Conservation (phyloP, 2,797 vertebrate genomes). For the Australoheros facetus region DNA sequence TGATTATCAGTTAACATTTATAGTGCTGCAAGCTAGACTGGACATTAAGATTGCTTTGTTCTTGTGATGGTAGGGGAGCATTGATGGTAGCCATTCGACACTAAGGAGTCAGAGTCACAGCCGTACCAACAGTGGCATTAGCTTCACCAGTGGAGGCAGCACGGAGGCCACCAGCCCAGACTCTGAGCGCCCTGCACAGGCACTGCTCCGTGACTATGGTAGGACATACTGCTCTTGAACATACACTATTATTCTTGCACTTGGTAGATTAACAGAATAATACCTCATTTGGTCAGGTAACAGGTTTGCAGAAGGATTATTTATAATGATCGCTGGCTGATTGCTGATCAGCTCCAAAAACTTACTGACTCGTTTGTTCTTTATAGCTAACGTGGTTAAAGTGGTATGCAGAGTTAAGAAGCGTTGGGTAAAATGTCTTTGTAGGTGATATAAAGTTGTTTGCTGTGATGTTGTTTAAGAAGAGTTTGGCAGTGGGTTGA, state of each 20-base stretch:
- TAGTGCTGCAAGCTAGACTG: not conserved
- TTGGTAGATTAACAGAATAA: conserved; percentile 2
- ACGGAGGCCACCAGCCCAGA: conserved; percentile 91
- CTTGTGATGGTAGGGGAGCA: conserved; percentile 64
- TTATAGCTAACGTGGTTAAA: conserved; percentile 78
- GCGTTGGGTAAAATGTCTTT: conserved; percentile 78
- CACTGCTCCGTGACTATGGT: conserved; percentile 94
- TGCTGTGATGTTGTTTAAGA: conserved; percentile 62
- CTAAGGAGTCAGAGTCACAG: conserved; percentile 87
- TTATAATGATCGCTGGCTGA: not conserved
- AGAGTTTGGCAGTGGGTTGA: not conserved
- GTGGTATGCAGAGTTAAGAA: conserved; percentile 77
- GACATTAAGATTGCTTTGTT: conserved; percentile 11
- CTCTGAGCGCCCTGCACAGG: conserved; percentile 90
- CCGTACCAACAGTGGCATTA: conserved; percentile 93
- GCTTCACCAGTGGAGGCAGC: conserved; percentile 90
- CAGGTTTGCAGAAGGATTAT: not conserved
- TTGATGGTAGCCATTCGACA: conserved; percentile 71
- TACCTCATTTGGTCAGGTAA: not conserved
- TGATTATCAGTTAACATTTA: not conserved
- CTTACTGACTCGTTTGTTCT: conserved; percentile 36
- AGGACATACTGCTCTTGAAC: conserved; percentile 18
- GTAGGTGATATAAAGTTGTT: conserved; percentile 65
- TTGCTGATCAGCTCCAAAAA: conserved; percentile 1
- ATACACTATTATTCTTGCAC: not conserved